Conservation (phyloP, 35 echinoderm and acorn worm genomes). For the Nesometra sesokonis region DNA sequence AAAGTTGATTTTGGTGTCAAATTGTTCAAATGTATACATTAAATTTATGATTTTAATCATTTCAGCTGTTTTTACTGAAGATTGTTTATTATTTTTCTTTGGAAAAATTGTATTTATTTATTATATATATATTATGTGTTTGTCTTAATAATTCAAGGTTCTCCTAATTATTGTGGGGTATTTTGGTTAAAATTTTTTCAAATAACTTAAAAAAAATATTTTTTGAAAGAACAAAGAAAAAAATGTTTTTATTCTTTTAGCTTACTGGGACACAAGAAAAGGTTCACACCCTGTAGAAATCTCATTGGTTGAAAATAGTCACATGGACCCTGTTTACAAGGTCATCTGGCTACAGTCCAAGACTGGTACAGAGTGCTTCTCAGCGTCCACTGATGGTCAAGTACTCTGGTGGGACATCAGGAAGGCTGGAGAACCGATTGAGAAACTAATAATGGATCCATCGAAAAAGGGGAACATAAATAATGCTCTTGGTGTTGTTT, state of each 20-base stretch:
- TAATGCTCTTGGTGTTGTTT: constrained; percentile 84
- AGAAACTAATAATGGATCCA: constrained; percentile 95
- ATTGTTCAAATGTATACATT: no score
- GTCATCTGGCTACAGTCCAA: constrained; percentile 99
- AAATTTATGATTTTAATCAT: no score
- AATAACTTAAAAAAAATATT: no score
- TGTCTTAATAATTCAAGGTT: no score
- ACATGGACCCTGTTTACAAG: constrained; percentile 96
- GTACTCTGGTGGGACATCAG: constrained; percentile 97
- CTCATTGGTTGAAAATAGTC: constrained; percentile 95
- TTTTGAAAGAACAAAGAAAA: no score
- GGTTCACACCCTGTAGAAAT: constrained; percentile 95
- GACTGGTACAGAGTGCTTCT: constrained; percentile 98
- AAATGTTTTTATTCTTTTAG: constrained; percentile 12
- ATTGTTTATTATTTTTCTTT: no score
- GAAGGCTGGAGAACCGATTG: constrained; percentile 92
- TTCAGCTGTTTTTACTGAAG: no score
- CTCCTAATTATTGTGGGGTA: no score
- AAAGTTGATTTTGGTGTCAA: no score
- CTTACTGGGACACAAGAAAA: constrained; percentile 98
- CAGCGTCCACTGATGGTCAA: constrained; percentile 96
- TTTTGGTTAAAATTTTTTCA: no score
- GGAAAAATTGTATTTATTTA: no score
- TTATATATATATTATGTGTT: no score
- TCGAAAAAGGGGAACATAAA: constrained; percentile 84